Conservation (phyloP, 2,113 vertebrate genomes). For the Mus musculus region DNA sequence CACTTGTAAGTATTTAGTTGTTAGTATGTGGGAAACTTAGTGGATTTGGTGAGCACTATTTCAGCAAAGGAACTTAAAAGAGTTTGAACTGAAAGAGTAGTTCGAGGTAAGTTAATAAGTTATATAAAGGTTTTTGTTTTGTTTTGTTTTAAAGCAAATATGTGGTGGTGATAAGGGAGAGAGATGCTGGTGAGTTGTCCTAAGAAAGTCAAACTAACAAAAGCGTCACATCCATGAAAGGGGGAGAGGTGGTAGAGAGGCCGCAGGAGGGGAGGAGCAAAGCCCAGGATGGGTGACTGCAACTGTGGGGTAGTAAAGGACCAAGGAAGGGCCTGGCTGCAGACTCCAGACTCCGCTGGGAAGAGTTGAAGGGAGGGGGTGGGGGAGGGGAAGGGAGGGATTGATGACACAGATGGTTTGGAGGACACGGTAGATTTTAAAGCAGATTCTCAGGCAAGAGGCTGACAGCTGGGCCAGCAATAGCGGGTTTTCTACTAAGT, state of each 20-base stretch:
- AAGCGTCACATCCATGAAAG: neutral
- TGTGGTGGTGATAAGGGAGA: neutral
- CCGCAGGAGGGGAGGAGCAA: too few relatives aligned
- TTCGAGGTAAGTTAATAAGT: neutral
- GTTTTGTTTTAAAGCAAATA: neutral
- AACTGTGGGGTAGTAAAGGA: neutral
- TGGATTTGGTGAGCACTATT: neutral
- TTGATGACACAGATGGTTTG: neutral
- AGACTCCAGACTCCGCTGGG: neutral
- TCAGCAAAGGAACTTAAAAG: neutral
- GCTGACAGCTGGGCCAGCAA: neutral
- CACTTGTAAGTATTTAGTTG: too few relatives aligned
- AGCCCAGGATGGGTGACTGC: neutral
- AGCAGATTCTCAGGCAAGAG: neutral
- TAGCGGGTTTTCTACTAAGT: neutral
- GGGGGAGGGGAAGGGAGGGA: fast-evolving
- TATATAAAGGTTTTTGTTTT: too few relatives aligned
- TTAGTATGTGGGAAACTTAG: neutral
- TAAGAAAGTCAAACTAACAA: neutral
- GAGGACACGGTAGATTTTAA: neutral
- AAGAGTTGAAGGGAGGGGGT: neutral
- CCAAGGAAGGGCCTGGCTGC: neutral
- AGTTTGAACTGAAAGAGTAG: neutral
- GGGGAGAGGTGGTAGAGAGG: neutral
- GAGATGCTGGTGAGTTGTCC: neutral